Percentiles rank a stretch among this genome's conserved stretches.
Conservation (phyloP, 2,888 invertebrate genomes). For the Apodemia mormo region DNA sequence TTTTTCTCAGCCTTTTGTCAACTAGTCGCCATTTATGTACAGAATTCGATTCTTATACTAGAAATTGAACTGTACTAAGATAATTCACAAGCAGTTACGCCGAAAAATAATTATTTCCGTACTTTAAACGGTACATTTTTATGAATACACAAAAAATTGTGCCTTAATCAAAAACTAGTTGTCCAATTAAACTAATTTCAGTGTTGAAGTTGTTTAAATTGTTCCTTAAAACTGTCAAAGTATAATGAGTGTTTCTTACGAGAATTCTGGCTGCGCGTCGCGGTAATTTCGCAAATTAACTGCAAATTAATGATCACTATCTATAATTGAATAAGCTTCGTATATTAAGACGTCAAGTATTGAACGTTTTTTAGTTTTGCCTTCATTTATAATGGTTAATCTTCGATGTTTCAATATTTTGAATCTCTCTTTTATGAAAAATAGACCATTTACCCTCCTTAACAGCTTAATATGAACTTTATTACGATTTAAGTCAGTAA, state of each 20-base stretch:
- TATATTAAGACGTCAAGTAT: constrained; percentile 40
- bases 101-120: not conserved
- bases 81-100: not conserved
- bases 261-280: constrained; percentile 6
- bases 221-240: constrained; percentile 38
- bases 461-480: too few relatives aligned
- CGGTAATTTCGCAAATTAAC: constrained; percentile 42
- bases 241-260: constrained; percentile 15
- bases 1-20: too few relatives aligned
- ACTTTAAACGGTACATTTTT: not conserved
- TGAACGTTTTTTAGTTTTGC: constrained; percentile 28
- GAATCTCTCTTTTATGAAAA: too few relatives aligned
- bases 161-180: constrained; percentile 46
- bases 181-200: constrained; percentile 54
- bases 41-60: too few relatives aligned
- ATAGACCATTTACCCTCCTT: too few relatives aligned
- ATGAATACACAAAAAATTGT: not conserved
- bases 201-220: constrained; percentile 42
- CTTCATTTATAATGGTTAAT: constrained; percentile 22
- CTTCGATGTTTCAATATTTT: not conserved
- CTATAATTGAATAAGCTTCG: constrained; percentile 54
- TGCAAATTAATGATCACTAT: constrained; percentile 61
- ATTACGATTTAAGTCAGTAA: too few relatives aligned
- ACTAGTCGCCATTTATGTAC: too few relatives aligned
- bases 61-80: not conserved